Evolutionary conservation across 2,888 invertebrate species (phyloP).

Genomic region (Tuta absoluta): DNA sequence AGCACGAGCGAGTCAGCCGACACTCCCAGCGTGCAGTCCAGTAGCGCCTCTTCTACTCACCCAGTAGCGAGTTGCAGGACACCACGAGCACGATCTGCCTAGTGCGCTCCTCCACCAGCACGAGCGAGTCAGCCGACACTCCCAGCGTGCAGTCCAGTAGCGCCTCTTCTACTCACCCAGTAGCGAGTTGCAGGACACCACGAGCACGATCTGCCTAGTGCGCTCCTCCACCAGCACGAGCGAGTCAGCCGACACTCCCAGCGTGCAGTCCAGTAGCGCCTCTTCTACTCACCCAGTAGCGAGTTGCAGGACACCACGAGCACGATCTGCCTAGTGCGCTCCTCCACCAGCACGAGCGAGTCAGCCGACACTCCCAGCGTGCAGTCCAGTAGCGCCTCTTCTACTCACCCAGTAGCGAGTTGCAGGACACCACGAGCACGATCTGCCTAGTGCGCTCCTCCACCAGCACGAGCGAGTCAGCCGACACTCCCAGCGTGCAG

Average conservation of each 20-base stretch:
- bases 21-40: constrained; percentile 92
- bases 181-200: constrained; percentile 92
- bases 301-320: constrained; percentile 93
- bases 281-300: too few species aligned
- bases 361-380: constrained; percentile 93
- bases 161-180: too few species aligned
- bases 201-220: constrained; percentile 91
- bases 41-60: too few species aligned
- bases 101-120: constrained; percentile 91
- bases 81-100: constrained; percentile 92
- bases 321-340: constrained; percentile 89
- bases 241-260: constrained; percentile 93
- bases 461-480: constrained; percentile 92
- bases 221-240: constrained; percentile 92
- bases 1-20: constrained; percentile 93
- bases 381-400: constrained; percentile 86
- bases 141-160: constrained; percentile 90
- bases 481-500: constrained; percentile 92
- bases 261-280: constrained; percentile 87
- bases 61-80: too few species aligned
- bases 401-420: too few species aligned
- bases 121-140: constrained; percentile 92
- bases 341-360: constrained; percentile 92
- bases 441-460: constrained; percentile 91
- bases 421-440: constrained; percentile 92